phyloP scores from a whole-genome alignment of 2,888 invertebrate genomes.

The Clanis bilineata region DNA sequence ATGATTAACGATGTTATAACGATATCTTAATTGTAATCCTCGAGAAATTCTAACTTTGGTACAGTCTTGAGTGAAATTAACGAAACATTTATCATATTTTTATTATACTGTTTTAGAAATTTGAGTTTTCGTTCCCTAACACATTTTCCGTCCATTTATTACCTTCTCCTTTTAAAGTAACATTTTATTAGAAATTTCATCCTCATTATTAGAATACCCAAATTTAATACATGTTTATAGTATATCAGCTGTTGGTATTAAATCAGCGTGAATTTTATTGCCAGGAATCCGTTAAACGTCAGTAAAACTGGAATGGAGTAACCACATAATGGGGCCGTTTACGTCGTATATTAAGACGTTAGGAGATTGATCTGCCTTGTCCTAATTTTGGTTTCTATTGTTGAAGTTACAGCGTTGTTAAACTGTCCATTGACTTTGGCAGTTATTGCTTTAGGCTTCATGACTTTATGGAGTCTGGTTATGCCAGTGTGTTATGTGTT shows the following conservation, averaged over 20 bases:
- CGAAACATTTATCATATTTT: too few relatives aligned
- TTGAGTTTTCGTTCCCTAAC: not conserved
- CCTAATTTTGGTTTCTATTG: constrained; percentile 13
- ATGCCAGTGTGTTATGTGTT: not conserved
- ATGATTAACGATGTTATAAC: too few relatives aligned
- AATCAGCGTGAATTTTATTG: constrained; percentile 52
- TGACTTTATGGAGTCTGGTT: not conserved
- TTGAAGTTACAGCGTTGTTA: constrained; percentile 5
- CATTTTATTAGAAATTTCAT: not conserved
- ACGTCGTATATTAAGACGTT: constrained; percentile 20
- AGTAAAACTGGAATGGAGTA: constrained; percentile 39
- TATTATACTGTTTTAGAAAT: too few relatives aligned
- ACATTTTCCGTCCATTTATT: not conserved
- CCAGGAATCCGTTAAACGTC: constrained; percentile 46
- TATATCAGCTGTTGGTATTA: constrained; percentile 53
- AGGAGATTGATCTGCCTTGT: constrained; percentile 10
- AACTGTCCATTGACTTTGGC: not conserved
- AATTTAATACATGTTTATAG: constrained; percentile 14
- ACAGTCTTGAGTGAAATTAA: too few relatives aligned
- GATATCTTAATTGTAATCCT: too few relatives aligned
- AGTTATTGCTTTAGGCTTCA: not conserved
- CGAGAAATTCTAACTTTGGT: too few relatives aligned
- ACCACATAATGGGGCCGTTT: constrained; percentile 49
- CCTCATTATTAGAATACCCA: constrained; percentile 4
- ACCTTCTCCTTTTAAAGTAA: not conserved